A percentile compares a stretch with the other conserved stretches of the same genome.
Conservation (phyloP, 2,888 invertebrate genomes). For the Nomada lathburiana region DNA sequence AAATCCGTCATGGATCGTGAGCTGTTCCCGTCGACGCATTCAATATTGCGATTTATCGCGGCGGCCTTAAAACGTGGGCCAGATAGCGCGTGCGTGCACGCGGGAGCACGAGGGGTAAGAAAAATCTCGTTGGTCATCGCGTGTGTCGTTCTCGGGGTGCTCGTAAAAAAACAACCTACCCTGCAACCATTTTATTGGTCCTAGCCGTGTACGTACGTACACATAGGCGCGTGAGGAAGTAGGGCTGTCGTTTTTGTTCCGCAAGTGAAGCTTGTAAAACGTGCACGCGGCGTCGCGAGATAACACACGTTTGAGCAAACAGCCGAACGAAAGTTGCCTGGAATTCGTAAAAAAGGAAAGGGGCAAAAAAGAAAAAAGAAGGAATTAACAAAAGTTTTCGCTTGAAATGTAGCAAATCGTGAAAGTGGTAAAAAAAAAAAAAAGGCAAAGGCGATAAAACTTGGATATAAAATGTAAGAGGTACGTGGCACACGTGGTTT, state of each 20-base stretch:
- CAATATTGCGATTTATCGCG: constrained; percentile 43
- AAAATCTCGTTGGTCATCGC: constrained; percentile 42
- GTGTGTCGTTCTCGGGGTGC: constrained; percentile 18
- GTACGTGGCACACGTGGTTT: not conserved
- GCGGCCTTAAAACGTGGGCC: constrained; percentile 19
- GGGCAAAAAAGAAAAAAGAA: too few relatives aligned
- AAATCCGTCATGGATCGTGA: constrained; percentile 11
- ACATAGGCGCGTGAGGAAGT: not conserved
- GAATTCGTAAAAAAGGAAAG: constrained; percentile 23
- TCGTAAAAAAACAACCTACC: constrained; percentile 42
- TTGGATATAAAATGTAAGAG: not conserved
- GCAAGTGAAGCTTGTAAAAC: constrained; percentile 39
- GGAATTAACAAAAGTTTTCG: constrained; percentile 7
- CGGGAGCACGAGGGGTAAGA: not conserved
- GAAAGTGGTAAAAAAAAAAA: not conserved
- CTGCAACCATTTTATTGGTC: constrained; percentile 47
- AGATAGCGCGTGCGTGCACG: not conserved
- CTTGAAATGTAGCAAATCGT: constrained; percentile 2
- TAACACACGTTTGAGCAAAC: constrained; percentile 39
- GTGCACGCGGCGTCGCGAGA: constrained; percentile 27
- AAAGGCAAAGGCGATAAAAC: too few relatives aligned
- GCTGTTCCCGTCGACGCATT: constrained; percentile 16
- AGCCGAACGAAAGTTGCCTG: constrained; percentile 8
- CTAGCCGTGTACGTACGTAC: not conserved
- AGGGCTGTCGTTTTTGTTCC: constrained; percentile 17